These are phyloP conservation scores for Daktulosphaira vitifoliae DNA, from an alignment of 1,140 invertebrate genomes.

Conservation along the genomic window DNA sequence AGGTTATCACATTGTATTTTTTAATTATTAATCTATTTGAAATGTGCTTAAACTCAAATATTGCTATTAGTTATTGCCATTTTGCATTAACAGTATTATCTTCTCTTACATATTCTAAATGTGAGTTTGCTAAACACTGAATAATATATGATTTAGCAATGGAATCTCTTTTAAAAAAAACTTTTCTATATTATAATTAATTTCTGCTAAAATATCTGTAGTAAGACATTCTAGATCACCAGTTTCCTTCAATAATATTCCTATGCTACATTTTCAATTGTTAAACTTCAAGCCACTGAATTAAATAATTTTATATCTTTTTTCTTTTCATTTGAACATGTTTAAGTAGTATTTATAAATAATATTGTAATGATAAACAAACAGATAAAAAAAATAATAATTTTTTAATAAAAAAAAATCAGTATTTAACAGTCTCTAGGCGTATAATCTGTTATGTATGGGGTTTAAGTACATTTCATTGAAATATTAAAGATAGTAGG, in stretches of 20 bases:
- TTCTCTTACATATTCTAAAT: constrained; percentile 38
- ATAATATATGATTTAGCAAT: constrained; percentile 24
- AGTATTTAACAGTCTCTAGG: too few relatives aligned
- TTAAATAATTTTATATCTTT: background rate
- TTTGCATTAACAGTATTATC: constrained; percentile 33
- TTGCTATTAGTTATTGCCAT: constrained; percentile 28
- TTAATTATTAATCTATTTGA: background rate
- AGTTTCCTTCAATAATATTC: background rate
- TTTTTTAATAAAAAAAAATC: too few relatives aligned
- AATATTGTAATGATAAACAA: too few relatives aligned
- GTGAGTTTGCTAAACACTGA: constrained; percentile 37
- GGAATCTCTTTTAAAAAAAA: background rate
- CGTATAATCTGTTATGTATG: too few relatives aligned
- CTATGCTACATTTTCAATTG: background rate
- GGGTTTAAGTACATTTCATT: too few relatives aligned
- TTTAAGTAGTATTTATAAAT: too few relatives aligned
- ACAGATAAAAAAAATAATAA: too few relatives aligned
- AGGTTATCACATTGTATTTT: background rate
- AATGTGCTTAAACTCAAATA: constrained; percentile 35
- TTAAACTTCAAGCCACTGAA: background rate
- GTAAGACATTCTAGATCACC: background rate
- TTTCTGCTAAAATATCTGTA: background rate
- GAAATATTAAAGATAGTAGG: too few relatives aligned
- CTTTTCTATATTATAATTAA: background rate
- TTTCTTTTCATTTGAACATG: too few relatives aligned